These are phyloP conservation scores for Nerophis lumbriciformis DNA, from an alignment of 2,113 vertebrate genomes.

Conservation along the genomic window DNA sequence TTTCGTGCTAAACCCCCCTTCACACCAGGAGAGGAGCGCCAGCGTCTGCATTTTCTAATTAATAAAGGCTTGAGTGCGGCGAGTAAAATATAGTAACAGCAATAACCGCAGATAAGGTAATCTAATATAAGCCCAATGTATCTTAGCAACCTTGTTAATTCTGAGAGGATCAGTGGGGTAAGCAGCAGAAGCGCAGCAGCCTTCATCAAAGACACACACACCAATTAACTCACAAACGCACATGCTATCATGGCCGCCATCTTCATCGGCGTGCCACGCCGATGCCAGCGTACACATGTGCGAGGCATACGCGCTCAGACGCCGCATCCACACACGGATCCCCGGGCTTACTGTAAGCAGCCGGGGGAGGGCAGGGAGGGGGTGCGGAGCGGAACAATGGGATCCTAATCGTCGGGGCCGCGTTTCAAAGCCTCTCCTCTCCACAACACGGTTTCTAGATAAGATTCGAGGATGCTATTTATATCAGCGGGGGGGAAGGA, in stretches of 20 bases:
- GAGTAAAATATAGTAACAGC: conserved; percentile 77
- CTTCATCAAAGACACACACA: conserved; percentile 66
- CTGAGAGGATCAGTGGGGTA: conserved; percentile 65
- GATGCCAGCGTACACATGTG: conserved; percentile 43
- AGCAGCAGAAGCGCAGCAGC: conserved; percentile 60
- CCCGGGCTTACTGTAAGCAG: conserved; percentile 70
- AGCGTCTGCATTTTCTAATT: conserved; percentile 71
- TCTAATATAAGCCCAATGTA: conserved; percentile 76
- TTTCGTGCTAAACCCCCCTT: conserved; percentile 24
- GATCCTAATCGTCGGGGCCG: conserved; percentile 68
- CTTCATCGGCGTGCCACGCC: conserved; percentile 44
- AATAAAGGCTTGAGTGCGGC: conserved; percentile 67
- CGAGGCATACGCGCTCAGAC: conserved; percentile 23
- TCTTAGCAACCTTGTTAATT: conserved; percentile 81
- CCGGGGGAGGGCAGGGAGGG: conserved; percentile 60
- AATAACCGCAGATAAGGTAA: conserved; percentile 75
- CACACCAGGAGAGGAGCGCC: conserved; percentile 25
- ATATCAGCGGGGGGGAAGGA: conserved; percentile 58
- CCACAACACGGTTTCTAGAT: conserved; percentile 69
- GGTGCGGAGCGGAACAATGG: conserved; percentile 66
- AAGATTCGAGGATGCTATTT: conserved; percentile 72
- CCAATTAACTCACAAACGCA: conserved; percentile 44
- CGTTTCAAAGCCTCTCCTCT: conserved; percentile 69
- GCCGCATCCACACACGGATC: conserved; percentile 30
- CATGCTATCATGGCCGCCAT: conserved; percentile 48